Conservation (phyloP, 2,113 vertebrate species). For the Chamaetylas fuelleborni region DNA sequence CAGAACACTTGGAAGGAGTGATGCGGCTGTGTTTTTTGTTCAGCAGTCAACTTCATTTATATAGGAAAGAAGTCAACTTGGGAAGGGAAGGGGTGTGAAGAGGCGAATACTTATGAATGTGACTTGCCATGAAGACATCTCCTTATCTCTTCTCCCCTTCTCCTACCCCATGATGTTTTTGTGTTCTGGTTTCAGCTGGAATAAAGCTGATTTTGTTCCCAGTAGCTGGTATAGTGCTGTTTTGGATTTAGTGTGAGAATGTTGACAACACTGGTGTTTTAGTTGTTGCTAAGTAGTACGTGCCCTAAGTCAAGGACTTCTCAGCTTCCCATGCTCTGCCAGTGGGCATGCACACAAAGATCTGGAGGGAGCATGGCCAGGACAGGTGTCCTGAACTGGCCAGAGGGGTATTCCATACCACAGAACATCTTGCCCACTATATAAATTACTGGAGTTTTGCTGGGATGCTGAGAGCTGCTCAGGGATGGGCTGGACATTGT, state of each 20-base stretch:
- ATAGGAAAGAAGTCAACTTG: not conserved
- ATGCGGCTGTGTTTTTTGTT: not conserved
- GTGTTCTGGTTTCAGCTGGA: not conserved
- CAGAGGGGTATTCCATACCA: not conserved
- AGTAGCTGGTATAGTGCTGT: not conserved
- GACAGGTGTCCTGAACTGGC: not conserved
- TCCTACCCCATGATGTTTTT: not conserved
- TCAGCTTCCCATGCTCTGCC: not conserved
- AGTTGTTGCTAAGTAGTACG: not conserved
- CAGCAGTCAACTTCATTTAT: not conserved
- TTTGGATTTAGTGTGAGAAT: not conserved
- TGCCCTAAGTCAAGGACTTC: not conserved
- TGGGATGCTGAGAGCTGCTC: not conserved
- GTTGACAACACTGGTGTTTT: not conserved
- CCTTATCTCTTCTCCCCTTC: not conserved
- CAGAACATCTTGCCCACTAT: rapidly evolving
- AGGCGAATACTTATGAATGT: not conserved
- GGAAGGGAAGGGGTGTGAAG: not conserved
- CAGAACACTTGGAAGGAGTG: not conserved
- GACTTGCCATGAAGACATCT: not conserved
- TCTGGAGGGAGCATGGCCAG: not conserved
- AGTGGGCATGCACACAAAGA: no score
- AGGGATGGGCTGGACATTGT: not conserved
- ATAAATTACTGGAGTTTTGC: not conserved
- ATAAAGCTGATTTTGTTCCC: not conserved